phyloP scores from a whole-genome alignment of 2,888 invertebrate species.

The Cybosia mesomella region DNA sequence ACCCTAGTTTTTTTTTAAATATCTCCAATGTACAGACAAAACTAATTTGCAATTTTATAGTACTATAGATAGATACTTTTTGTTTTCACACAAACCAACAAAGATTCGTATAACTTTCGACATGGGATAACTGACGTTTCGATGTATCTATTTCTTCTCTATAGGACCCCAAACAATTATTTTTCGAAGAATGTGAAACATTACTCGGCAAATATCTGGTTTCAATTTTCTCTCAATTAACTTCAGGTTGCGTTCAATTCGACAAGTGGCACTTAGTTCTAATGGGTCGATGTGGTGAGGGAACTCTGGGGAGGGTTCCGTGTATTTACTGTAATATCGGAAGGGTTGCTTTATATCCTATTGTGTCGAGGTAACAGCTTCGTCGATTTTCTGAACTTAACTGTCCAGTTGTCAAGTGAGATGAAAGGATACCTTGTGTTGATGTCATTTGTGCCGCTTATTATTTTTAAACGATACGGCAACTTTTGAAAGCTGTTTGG shows the following conservation, averaged over 20 bases:
- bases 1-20: no score
- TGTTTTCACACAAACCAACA: constrained; percentile 20
- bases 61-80: no score
- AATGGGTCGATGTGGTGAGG: constrained; percentile 68
- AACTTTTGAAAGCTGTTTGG: background rate
- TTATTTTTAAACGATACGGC: constrained; percentile 35
- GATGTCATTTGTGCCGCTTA: constrained; percentile 43
- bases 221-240: constrained; percentile 79
- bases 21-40: no score
- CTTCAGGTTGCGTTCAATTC: constrained; percentile 74
- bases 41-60: no score
- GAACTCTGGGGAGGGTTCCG: constrained; percentile 47
- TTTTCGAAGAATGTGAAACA: constrained; percentile 48
- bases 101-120: constrained; percentile 25
- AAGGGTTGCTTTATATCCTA: constrained; percentile 60
- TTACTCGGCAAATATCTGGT: constrained; percentile 67
- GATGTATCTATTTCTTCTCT: constrained; percentile 29
- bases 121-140: constrained; percentile 23
- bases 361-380: constrained; percentile 50
- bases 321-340: constrained; percentile 56
- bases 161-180: constrained; percentile 32
- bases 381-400: constrained; percentile 50
- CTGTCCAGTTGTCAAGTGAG: constrained; percentile 45
- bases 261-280: constrained; percentile 73
- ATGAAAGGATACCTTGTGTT: constrained; percentile 48